phyloP scores from a whole-genome alignment of 2,113 vertebrate genomes.

The Lampris incognitus region DNA sequence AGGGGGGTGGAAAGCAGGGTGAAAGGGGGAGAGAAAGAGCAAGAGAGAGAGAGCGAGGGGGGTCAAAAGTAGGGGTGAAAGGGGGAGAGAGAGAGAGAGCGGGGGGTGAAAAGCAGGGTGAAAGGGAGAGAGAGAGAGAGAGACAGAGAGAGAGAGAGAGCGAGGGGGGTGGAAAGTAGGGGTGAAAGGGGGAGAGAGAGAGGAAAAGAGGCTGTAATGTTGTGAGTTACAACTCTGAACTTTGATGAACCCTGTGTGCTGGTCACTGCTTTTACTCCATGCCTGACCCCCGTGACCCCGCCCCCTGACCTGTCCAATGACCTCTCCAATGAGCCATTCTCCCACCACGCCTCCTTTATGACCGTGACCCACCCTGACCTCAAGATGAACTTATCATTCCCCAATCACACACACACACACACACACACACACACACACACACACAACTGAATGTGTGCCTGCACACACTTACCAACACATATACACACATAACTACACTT shows the following conservation, averaged over 20 bases:
- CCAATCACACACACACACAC: constrained; percentile 27
- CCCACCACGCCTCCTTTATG: constrained; percentile 65
- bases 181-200: not conserved
- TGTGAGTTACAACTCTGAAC: constrained; percentile 77
- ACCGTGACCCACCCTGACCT: constrained; percentile 76
- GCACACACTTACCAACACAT: constrained; percentile 6
- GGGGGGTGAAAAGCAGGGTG: no score
- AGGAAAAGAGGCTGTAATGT: constrained; percentile 28
- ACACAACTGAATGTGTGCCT: not conserved
- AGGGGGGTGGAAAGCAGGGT: not conserved
- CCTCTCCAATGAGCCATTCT: constrained; percentile 64
- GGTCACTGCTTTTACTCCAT: constrained; percentile 69
- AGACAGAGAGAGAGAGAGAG: constrained; percentile 21
- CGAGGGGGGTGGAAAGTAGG: no score
- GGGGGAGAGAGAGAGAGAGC: no score
- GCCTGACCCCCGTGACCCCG: constrained; percentile 55
- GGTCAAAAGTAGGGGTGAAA: no score
- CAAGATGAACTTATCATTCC: constrained; percentile 59
- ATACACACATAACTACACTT: not conserved
- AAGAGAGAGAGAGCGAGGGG: no score
- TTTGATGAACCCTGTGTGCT: constrained; percentile 51
- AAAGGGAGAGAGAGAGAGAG: no score
- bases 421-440: constrained; percentile 23
- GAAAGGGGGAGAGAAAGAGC: not conserved
- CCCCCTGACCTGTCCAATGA: constrained; percentile 50